Evolutionary conservation across 2,888 invertebrate species (phyloP), one percentile per base, ranked within the genome.

Genomic region (Busseola fusca): DNA sequence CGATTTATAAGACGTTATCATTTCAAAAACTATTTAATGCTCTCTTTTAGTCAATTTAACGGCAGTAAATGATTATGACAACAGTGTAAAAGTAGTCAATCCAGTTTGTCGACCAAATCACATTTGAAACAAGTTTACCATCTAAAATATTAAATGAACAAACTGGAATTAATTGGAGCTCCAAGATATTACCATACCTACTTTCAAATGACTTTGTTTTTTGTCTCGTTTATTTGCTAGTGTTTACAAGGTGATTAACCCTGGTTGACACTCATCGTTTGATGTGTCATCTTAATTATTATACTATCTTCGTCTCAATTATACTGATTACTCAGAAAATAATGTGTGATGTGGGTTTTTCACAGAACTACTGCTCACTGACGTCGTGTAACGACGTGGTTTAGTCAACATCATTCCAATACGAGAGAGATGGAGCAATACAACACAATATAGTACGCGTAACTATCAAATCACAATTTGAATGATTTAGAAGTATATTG

Each of bases 31-130:
- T 72, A 5, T 16, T 5, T 12, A 62, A 30, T 57, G 63, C 16
- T 57, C 40, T 63, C 12, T 62, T 62, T 64, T 18, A 59, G 14
- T 72, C 9, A 59, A 58, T 72, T 50, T 57, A 40, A 50, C 30
- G 58, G 42, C 25, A 52, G 30, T 63, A n/a, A 69, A 50, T 58
- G 1, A 52, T 1, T 21, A 25, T 18, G 37, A 12, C 21, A 50
- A 60, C 66, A 48, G 30, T 6, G n/a, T 63, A 74, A 66, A 69
- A 67, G 63, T 48, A 37, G 64, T n/a, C 5, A 21, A 40, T 67
- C 80, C 37, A 70, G 78, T 80, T 70, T 64, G 52, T 12, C 56
- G 54, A 69, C 65, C 3, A 64, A 65, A 62, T 77, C n/a, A 27
- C 30, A 64, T 37, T 40, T 18, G 37, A 42, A 74, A 79, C 63